These are phyloP conservation scores for Gallinago media DNA, from an alignment of 2,113 vertebrate genomes.

Conservation along the genomic window DNA sequence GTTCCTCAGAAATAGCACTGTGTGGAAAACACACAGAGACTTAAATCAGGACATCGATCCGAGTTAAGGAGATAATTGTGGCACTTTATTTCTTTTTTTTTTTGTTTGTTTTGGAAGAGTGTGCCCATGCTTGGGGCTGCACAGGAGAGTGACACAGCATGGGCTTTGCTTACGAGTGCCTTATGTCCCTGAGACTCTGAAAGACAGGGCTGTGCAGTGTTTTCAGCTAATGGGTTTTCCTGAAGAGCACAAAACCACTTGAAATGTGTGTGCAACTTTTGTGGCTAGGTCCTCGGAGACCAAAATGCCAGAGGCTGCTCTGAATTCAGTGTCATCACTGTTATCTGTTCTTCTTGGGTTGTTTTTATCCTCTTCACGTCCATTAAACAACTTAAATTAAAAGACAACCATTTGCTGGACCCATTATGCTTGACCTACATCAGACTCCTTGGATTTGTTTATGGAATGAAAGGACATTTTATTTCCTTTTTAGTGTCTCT, in stretches of 20 bases:
- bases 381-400: not conserved
- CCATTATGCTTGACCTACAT: not conserved
- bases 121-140: not conserved
- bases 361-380: not conserved
- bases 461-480: not conserved
- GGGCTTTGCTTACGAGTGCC: not conserved
- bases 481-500: not conserved
- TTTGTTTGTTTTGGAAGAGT: not conserved
- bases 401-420: not conserved
- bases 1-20: not conserved
- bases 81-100: not conserved
- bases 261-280: not conserved
- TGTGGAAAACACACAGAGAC: not conserved
- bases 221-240: not conserved
- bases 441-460: not conserved
- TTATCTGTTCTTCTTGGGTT: not conserved
- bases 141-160: not conserved
- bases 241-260: not conserved
- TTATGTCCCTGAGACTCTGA: not conserved
- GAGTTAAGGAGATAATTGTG: not conserved
- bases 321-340: not conserved
- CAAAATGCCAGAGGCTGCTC: not conserved
- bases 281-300: slow-evolving; percentile 37
- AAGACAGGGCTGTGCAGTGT: not conserved
- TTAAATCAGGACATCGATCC: not conserved